Evolutionary conservation across 1,140 invertebrate species (phyloP).

Genomic region (Aphis gossypii): DNA sequence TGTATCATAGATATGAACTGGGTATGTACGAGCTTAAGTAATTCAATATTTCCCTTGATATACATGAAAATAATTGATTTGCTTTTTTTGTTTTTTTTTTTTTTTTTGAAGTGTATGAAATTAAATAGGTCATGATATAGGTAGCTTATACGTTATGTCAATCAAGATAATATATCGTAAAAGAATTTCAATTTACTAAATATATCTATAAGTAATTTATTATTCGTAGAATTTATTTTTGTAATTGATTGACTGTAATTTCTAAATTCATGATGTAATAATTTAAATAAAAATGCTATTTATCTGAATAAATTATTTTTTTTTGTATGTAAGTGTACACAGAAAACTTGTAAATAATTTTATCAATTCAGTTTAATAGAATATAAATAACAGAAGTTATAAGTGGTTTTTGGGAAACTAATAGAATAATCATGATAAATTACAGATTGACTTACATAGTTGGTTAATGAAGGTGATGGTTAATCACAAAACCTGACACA

Average conservation of each 20-base stretch:
- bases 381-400: neutral
- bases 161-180: neutral
- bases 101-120: too few relatives aligned
- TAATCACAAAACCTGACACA: neutral
- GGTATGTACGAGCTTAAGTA: neutral
- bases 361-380: neutral
- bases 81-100: too few relatives aligned
- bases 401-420: neutral
- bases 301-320: neutral
- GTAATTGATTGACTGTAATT: neutral
- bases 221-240: neutral
- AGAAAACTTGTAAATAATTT: neutral
- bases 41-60: neutral
- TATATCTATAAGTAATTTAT: too few relatives aligned
- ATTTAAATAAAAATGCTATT: neutral
- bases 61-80: too few relatives aligned
- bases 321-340: neutral
- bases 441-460: neutral
- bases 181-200: neutral
- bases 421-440: constrained; percentile 28
- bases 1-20: neutral
- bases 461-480: neutral
- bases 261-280: neutral
- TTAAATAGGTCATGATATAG: neutral
- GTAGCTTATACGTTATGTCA: neutral